phyloP scores from a whole-genome alignment of 2,888 invertebrate genomes.

The Clostera curtula region DNA sequence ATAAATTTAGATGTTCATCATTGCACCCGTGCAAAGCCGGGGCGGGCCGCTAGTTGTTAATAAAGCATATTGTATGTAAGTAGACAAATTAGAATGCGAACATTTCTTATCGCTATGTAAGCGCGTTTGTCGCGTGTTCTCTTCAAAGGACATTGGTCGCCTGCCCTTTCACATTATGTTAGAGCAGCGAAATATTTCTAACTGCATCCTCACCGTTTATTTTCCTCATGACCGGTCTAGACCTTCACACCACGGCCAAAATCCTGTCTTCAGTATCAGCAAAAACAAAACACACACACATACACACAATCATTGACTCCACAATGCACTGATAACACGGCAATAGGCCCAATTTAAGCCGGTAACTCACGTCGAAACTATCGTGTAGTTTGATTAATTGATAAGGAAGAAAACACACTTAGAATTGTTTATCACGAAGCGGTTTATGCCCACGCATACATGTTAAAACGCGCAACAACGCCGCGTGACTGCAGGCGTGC shows the following conservation, averaged over 20 bases:
- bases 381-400: constrained; percentile 39
- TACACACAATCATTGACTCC: constrained; percentile 49
- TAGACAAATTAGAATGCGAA: too few relatives aligned
- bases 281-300: constrained; percentile 67
- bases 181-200: constrained; percentile 18
- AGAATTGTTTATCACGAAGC: constrained; percentile 56
- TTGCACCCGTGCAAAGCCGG: too few relatives aligned
- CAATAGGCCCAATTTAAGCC: constrained; percentile 20
- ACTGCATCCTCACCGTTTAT: constrained; percentile 58
- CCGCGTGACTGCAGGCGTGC: constrained; percentile 72
- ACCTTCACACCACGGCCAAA: constrained; percentile 63
- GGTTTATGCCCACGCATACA: constrained; percentile 66
- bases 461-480: constrained; percentile 69
- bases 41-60: too few relatives aligned
- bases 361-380: constrained; percentile 30
- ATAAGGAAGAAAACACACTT: constrained; percentile 58
- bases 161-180: too few relatives aligned
- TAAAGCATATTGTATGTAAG: too few relatives aligned
- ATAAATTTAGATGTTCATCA: too few relatives aligned
- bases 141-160: constrained; percentile 15
- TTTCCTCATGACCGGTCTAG: constrained; percentile 68
- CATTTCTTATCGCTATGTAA: constrained; percentile 33
- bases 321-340: constrained; percentile 42
- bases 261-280: constrained; percentile 54
- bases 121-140: constrained; percentile 15